Percentiles rank a stretch among this genome's conserved stretches.
Conservation (phyloP, 2,888 invertebrate genomes). For the Polydrusus tereticollis region DNA sequence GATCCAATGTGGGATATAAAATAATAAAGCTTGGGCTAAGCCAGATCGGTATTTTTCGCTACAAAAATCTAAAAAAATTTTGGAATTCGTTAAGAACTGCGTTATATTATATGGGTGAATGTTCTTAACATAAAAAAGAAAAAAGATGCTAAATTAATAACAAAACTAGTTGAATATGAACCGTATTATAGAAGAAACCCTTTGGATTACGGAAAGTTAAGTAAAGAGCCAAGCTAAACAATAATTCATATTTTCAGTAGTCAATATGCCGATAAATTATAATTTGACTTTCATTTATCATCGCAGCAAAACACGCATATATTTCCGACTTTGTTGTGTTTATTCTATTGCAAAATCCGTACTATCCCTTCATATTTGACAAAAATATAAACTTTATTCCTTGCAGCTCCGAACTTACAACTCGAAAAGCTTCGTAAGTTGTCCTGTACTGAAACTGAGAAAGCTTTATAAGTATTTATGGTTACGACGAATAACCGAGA, state of each 20-base stretch:
- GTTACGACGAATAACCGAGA: slow-evolving; percentile 37
- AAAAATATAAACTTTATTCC: slow-evolving; percentile 13
- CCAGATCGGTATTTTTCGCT: neutral
- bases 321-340: neutral
- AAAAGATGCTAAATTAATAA: too few species aligned
- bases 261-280: too few species aligned
- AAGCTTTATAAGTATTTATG: slow-evolving; percentile 51
- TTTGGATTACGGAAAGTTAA: too few species aligned
- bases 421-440: slow-evolving; percentile 21
- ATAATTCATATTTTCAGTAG: too few species aligned
- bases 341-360: neutral
- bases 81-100: too few species aligned
- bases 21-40: neutral
- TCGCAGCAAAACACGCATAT: too few species aligned
- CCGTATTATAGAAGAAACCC: too few species aligned
- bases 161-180: too few species aligned
- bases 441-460: neutral
- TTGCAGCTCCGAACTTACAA: slow-evolving; percentile 11
- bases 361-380: neutral
- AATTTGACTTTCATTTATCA: too few species aligned
- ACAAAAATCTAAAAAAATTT: neutral
- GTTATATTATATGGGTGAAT: too few species aligned
- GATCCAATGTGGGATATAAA: neutral
- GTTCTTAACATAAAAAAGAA: too few species aligned
- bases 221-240: too few species aligned